Base-by-base conservation (phyloP, 2,113 vertebrate genomes). In the Halichoerus grypus region DNA sequence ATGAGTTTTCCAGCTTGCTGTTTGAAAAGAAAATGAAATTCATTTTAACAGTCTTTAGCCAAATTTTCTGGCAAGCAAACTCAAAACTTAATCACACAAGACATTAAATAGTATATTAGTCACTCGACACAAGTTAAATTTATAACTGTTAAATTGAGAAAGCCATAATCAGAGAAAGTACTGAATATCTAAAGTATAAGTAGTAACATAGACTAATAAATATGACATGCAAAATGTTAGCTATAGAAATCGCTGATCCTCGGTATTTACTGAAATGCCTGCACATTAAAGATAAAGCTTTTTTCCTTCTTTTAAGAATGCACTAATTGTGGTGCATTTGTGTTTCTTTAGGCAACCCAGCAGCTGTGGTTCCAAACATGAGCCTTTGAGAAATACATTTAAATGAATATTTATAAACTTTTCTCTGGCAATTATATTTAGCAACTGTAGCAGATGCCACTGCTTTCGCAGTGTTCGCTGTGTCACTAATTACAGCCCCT, bases 341-440 rank as follows among this genome's bases (percentile, higher is more conserved):
- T 96, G 95, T 96, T 98, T 96, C 97, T 97, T 98, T 94, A 98
- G 97, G 97, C 98, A 98, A 96, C 88, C 97, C 82, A 96, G 98
- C 98, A 99, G 98, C 98, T 99, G 98, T 97, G 98, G 97, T 95
- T 98, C 96, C 96, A 96, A 97, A 98, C 94, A 97, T 51, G 97
- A 98, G 86, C 84, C 97, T 98, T 96, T 98, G 97, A 98, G 97
- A 98, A 98, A 97, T 95, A 94, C 90, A 98, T 97, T 99, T 96
- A 98, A 99, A 98, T 98, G 96, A 98, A 97, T 98, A 98, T 98
- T 98, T 98, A 94, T 97, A 83, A 92, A 96, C 98, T 97, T 97
- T 98, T 84, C 86, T 96, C 80, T 88, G 81, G 96, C 98, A 99
- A 98, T 98, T 98, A 97, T 98, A 98, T 98, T 98, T 98, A 98